Evolutionary conservation across 2,797 vertebrate genomes (phyloP).

Genomic region (Falco rusticolus): DNA sequence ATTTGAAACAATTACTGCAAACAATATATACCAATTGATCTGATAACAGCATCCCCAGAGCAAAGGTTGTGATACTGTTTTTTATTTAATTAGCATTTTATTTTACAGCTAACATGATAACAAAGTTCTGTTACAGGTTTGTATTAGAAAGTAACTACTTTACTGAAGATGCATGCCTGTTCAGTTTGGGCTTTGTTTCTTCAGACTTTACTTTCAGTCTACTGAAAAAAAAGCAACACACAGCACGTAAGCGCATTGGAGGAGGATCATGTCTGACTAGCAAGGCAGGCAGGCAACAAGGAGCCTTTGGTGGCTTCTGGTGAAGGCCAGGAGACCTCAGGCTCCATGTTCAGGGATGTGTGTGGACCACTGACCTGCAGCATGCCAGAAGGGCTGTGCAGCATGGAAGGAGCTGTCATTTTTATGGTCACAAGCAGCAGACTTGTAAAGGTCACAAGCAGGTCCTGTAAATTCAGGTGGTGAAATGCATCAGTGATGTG

Average conservation of each 20-base stretch:
- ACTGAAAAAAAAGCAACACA: not conserved
- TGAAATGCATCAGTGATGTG: not conserved
- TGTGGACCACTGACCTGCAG: not conserved
- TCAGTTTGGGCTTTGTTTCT: not conserved
- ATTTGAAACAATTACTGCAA: conserved; percentile 38
- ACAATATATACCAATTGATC: not conserved
- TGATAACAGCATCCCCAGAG: not conserved
- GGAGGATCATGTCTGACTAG: fast-evolving
- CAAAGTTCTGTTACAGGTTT: not conserved
- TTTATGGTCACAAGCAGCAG: not conserved
- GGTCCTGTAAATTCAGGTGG: not conserved
- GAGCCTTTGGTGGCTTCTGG: not conserved
- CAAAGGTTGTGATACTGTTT: not conserved
- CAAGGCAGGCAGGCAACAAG: not conserved
- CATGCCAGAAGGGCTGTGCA: not conserved
- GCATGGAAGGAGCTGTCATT: not conserved
- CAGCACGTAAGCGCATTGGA: not conserved
- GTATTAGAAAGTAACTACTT: not conserved
- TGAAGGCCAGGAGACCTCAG: not conserved
- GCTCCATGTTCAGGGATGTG: fast-evolving
- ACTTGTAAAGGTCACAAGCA: not conserved
- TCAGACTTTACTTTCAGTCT: not conserved
- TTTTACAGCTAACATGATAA: not conserved
- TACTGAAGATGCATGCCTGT: not conserved
- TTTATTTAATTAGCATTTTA: conserved; percentile 8